Evolutionary conservation across 2,888 invertebrate species (phyloP), one percentile per base, ranked within the genome.

Genomic region (Linyphia triangularis): DNA sequence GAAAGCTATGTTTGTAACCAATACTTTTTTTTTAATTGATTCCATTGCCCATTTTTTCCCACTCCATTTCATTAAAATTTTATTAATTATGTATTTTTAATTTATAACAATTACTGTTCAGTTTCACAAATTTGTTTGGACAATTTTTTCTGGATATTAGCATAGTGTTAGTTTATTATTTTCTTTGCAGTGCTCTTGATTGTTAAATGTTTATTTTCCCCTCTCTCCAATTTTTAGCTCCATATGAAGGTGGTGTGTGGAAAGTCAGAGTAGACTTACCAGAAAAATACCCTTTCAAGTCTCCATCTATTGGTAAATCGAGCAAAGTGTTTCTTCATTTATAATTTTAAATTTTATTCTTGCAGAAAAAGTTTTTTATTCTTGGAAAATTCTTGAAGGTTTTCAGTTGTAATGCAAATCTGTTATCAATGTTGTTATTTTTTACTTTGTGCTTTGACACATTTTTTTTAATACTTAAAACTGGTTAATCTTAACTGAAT

Each of bases 201-300:
- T 43, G n/a, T 1, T 16, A 43, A 43, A 43, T 43, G 43, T 13
- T 26, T 22, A 19, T 26, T 67, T 67, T 67, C 13, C 28, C n/a
- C 19, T 79, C n/a, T n/a, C n/a, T n/a, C n/a, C n/a, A n/a, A n/a
- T n/a, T n/a, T 73, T 88, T 94, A 98, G 97, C 99, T 90, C 98
- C 99, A 7, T 99, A 99, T 94, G 99, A 99, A 93, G 99, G 99
- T 90, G 99, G 99, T 89, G 97, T 99, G 88, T 99, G 99, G 99
- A 98, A 99, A 93, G 99, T 99, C 57, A 95, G 99, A 90, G 99
- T 99, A 85, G 99, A 99, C 94, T 94, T 99, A 91, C 99, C 99
- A 85, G 99, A 99, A 93, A 99, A 99, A 93, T 99, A 99, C 93
- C 99, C 99, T 59, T 99, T 99, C 94, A 99, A 99, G 94, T 99